phyloP scores from a whole-genome alignment of 2,888 invertebrate genomes.

The Epiblema foenella region DNA sequence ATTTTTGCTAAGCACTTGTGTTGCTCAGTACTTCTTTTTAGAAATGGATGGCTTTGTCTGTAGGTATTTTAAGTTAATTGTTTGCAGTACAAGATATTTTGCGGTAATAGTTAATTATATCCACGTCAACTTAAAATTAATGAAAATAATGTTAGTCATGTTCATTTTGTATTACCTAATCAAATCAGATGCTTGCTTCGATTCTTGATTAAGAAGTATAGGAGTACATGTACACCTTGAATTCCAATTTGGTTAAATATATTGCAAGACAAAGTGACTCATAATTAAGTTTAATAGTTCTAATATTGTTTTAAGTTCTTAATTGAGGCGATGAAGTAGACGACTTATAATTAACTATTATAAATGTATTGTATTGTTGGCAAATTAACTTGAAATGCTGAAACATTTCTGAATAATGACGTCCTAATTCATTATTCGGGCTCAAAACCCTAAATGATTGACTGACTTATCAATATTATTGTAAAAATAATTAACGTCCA shows the following conservation, averaged over 20 bases:
- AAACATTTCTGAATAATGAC: constrained; percentile 28
- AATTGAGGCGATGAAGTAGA: constrained; percentile 4
- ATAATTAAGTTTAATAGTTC: neutral
- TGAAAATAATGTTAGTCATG: neutral
- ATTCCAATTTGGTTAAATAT: neutral
- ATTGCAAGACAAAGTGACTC: neutral
- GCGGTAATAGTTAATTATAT: neutral
- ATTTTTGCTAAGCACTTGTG: constrained; percentile 8
- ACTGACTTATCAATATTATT: constrained; percentile 73
- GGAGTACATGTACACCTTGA: neutral
- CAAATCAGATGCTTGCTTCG: too few species aligned
- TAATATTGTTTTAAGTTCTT: neutral
- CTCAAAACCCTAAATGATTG: constrained; percentile 58
- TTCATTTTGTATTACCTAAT: neutral
- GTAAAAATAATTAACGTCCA: constrained; percentile 45
- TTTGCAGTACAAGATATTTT: neutral
- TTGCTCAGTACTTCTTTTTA: constrained; percentile 2
- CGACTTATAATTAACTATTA: neutral
- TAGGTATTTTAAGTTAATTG: constrained; percentile 9
- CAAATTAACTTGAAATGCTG: constrained; percentile 15
- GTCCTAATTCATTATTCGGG: constrained; percentile 26
- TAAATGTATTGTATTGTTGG: neutral
- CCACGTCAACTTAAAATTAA: neutral
- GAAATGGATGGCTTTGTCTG: constrained; percentile 14
- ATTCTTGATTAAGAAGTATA: neutral